Percentiles rank a stretch among this genome's conserved stretches.
Conservation (phyloP, 2,113 vertebrate species). For the Herpailurus yagouaroundi region DNA sequence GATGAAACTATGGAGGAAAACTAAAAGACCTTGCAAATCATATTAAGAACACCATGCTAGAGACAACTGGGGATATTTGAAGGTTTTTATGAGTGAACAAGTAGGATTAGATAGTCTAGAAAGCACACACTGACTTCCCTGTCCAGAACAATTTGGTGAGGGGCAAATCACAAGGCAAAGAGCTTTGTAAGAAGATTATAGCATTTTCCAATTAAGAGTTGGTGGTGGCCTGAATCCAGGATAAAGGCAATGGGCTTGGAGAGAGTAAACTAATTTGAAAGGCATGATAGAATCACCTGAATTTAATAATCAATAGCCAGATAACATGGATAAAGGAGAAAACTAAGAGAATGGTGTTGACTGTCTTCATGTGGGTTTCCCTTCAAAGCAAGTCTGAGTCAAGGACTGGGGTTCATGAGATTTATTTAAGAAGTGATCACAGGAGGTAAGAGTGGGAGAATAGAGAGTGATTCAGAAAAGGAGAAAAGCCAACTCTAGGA, state of each 20-base stretch:
- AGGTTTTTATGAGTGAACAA: background rate
- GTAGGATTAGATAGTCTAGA: background rate
- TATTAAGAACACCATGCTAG: background rate
- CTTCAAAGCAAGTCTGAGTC: background rate
- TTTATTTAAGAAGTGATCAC: background rate
- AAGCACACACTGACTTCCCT: constrained; percentile 20
- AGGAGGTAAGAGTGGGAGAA: background rate
- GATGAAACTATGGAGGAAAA: background rate
- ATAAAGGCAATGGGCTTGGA: background rate
- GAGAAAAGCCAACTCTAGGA: background rate
- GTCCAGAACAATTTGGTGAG: background rate
- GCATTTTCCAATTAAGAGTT: background rate
- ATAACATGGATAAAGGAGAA: background rate
- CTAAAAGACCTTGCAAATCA: background rate
- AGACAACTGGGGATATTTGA: background rate
- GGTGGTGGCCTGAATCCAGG: background rate
- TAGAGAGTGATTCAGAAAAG: background rate
- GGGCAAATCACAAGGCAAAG: background rate
- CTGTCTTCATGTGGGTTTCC: background rate
- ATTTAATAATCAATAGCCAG: background rate
- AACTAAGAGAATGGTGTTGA: background rate
- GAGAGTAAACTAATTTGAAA: background rate
- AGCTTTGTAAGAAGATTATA: background rate
- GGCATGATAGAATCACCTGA: background rate
- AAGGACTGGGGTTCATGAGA: background rate